Evolutionary conservation across 2,113 vertebrate species (phyloP).

Genomic region (Proterorhinus semilunaris): DNA sequence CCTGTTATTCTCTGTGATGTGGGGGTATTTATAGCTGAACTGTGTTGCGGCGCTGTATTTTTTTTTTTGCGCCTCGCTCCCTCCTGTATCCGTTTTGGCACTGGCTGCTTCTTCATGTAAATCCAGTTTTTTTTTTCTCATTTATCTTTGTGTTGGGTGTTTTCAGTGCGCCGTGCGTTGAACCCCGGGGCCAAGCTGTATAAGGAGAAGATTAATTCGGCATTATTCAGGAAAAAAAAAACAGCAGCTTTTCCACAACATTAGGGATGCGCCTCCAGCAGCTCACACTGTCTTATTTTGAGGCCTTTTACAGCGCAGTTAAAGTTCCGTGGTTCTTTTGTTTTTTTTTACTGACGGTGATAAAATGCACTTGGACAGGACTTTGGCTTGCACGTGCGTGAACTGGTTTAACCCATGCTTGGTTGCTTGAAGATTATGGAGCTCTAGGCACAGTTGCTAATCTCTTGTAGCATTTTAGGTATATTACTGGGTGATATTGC

Average conservation of each 20-base stretch:
- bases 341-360: not conserved
- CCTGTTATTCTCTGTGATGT: not conserved
- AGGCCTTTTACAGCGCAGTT: constrained; percentile 12
- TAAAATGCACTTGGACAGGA: too few species aligned
- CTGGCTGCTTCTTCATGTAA: constrained; percentile 19
- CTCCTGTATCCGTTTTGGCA: constrained; percentile 11
- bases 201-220: constrained; percentile 33
- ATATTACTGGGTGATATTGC: too few species aligned
- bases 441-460: too few species aligned
- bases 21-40: constrained; percentile 3
- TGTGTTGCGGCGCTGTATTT: not conserved
- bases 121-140: constrained; percentile 7
- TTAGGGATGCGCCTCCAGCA: constrained; percentile 35
- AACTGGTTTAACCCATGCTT: too few species aligned
- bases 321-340: constrained; percentile 40
- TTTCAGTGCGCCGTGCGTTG: constrained; percentile 24
- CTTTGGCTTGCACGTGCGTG: too few species aligned
- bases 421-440: too few species aligned
- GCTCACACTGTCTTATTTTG: not conserved
- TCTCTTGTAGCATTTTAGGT: too few species aligned
- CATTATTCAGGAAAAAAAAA: constrained; percentile 43
- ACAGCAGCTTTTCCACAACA: constrained; percentile 34
- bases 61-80: not conserved
- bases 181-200: constrained; percentile 18
- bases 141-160: not conserved